Conservation (phyloP, 1,140 invertebrate genomes). For the Caenorhabditis briggsae region DNA sequence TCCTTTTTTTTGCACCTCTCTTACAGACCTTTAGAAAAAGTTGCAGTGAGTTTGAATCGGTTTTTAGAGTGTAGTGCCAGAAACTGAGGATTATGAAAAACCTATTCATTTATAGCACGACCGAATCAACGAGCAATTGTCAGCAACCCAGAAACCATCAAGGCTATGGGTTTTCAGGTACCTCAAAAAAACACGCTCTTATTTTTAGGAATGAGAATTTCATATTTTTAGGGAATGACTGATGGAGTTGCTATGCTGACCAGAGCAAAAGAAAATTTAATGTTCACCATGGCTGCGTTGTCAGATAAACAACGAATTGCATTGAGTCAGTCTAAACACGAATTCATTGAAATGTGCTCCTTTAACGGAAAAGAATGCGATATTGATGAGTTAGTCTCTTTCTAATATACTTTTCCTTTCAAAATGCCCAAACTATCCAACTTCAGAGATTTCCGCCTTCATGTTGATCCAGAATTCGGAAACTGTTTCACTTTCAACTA, state of each 20-base stretch:
- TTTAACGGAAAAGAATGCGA: conserved; percentile 67
- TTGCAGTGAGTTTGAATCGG: conserved; percentile 14
- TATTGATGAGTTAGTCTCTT: conserved; percentile 58
- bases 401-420: not conserved
- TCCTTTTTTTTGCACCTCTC: not conserved
- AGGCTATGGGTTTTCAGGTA: conserved; percentile 65
- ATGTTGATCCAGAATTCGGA: conserved; percentile 66
- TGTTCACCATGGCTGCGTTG: conserved; percentile 64
- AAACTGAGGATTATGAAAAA: not conserved
- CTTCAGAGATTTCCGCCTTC: conserved; percentile 62
- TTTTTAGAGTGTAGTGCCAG: conserved; percentile 26
- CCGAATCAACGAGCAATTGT: conserved; percentile 62
- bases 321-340: conserved; percentile 60
- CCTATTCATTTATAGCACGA: conserved; percentile 45
- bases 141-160: conserved; percentile 63
- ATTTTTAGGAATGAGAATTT: no score
- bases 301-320: conserved; percentile 58
- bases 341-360: conserved; percentile 67
- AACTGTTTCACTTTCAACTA: conserved; percentile 68
- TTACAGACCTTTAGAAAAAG: not conserved
- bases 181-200: not conserved
- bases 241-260: conserved; percentile 60
- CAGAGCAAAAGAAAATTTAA: conserved; percentile 64
- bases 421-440: not conserved
- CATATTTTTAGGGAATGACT: conserved; percentile 57